phyloP scores from a whole-genome alignment of 1,140 invertebrate species.

The Cryptotermes secundus region DNA sequence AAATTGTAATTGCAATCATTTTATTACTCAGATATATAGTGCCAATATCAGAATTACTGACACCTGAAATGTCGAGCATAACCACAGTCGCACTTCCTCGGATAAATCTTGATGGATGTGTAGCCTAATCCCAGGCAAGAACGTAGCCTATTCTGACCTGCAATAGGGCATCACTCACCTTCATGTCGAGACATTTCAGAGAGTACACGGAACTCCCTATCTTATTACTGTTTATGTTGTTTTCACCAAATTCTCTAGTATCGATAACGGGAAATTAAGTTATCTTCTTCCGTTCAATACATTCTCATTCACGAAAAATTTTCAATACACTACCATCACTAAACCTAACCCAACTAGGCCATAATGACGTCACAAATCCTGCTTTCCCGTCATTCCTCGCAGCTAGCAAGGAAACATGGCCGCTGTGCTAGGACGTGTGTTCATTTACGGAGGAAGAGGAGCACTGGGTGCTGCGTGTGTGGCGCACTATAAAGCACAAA shows the following conservation, averaged over 20 bases:
- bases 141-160: constrained; percentile 35
- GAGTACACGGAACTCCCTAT: constrained; percentile 22
- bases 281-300: constrained; percentile 40
- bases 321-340: constrained; percentile 64
- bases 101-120: not conserved
- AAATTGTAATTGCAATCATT: not conserved
- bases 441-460: constrained; percentile 93
- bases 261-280: constrained; percentile 30
- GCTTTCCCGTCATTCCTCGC: constrained; percentile 35
- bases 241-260: constrained; percentile 30
- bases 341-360: constrained; percentile 72
- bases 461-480: constrained; percentile 87
- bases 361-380: constrained; percentile 61
- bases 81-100: not conserved
- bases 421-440: constrained; percentile 61
- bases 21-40: not conserved
- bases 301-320: constrained; percentile 62
- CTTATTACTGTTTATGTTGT: constrained; percentile 24
- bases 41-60: not conserved
- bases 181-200: constrained; percentile 78
- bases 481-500: constrained; percentile 83
- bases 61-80: not conserved
- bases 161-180: constrained; percentile 57
- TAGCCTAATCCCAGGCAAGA: constrained; percentile 38
- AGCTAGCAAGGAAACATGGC: constrained; percentile 27